Percentiles rank a stretch among this genome's conserved stretches.
Evolutionary conservation across 2,113 vertebrate genomes (phyloP).

Genomic region (Egretta garzetta): DNA sequence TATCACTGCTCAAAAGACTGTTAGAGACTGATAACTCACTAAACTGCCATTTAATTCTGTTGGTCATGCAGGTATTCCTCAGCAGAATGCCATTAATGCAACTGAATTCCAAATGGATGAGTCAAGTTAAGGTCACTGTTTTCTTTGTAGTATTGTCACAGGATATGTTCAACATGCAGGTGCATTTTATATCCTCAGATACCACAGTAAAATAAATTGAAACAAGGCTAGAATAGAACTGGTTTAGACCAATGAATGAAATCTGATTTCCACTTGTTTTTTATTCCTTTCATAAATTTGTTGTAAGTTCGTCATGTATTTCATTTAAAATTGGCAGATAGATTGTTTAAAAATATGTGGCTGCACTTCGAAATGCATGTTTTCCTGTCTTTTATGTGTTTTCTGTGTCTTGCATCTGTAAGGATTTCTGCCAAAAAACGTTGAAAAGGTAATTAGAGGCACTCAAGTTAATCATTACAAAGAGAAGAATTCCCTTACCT

Average conservation of each 20-base stretch:
- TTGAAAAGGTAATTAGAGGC: neutral
- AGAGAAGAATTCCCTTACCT: neutral
- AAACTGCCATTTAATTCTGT: neutral
- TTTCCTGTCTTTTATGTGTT: neutral
- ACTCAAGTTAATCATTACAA: neutral
- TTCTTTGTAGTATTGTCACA: neutral
- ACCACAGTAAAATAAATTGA: neutral
- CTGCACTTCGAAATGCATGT: neutral
- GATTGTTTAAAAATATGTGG: neutral
- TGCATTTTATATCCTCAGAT: neutral
- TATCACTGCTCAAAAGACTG: neutral
- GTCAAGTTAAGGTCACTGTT: neutral
- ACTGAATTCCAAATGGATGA: neutral
- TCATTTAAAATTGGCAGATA: neutral
- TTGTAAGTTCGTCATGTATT: neutral
- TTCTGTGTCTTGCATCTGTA: neutral
- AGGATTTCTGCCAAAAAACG: neutral
- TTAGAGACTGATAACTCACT: neutral
- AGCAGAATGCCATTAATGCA: neutral
- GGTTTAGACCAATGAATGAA: neutral
- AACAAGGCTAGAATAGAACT: neutral
- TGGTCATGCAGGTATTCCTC: neutral
- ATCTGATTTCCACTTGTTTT: neutral
- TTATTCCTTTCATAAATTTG: neutral
- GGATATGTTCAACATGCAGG: neutral